These are phyloP conservation scores for Eulithis testata DNA, from an alignment of 2,888 invertebrate species.

Conservation along the genomic window DNA sequence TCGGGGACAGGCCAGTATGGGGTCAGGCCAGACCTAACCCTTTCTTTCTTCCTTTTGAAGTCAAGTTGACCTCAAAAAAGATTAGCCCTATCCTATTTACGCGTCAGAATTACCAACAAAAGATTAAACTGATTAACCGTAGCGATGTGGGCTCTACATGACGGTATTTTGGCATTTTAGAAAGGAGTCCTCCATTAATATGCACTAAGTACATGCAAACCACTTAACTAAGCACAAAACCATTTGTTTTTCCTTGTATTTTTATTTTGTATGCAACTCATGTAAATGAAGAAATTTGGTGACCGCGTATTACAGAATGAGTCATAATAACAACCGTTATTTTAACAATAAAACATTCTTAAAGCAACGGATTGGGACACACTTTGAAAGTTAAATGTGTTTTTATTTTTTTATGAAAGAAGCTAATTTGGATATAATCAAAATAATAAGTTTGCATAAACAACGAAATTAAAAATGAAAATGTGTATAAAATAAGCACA, in stretches of 20 bases:
- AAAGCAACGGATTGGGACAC: constrained; percentile 50
- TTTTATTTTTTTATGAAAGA: constrained; percentile 44
- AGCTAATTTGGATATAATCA: constrained; percentile 36
- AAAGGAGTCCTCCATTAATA: constrained; percentile 70
- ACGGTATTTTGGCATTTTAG: constrained; percentile 53
- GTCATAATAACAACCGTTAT: constrained; percentile 71
- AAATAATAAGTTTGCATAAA: constrained; percentile 18
- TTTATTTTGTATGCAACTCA: constrained; percentile 66
- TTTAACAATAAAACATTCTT: constrained; percentile 69
- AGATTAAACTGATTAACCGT: constrained; percentile 13
- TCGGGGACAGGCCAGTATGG: no score
- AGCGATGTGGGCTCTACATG: constrained; percentile 33
- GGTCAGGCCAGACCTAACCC: no score
- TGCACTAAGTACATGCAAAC: constrained; percentile 54
- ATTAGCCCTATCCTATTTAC: not conserved
- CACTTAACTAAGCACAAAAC: constrained; percentile 55
- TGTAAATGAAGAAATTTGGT: constrained; percentile 68
- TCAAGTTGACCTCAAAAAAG: no score
- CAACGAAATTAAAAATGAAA: not conserved
- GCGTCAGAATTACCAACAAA: constrained; percentile 8
- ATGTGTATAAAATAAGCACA: not conserved
- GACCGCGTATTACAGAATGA: constrained; percentile 69
- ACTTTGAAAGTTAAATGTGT: constrained; percentile 55
- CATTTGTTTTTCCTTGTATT: constrained; percentile 65
- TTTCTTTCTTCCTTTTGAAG: no score